These are phyloP conservation scores for Ailurus styani DNA, from an alignment of 2,113 vertebrate species.

Conservation along the genomic window DNA sequence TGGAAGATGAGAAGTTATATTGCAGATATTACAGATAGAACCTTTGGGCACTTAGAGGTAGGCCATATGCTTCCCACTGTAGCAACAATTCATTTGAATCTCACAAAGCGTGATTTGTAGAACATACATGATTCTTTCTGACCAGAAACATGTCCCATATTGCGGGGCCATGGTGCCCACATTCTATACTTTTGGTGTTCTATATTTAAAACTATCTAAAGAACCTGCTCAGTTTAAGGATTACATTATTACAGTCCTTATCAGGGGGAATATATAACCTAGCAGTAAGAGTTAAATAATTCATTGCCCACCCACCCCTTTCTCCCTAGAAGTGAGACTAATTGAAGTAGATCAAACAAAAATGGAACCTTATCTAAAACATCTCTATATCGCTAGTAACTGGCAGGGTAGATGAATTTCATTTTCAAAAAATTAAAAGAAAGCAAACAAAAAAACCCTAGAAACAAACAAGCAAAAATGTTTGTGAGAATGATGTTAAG, in stretches of 20 bases:
- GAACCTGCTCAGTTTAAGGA: not conserved
- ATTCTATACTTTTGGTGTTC: not conserved
- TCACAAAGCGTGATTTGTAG: not conserved
- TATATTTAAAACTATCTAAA: no score
- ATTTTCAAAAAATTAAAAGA: not conserved
- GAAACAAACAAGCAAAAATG: not conserved
- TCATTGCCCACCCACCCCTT: not conserved
- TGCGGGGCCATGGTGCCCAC: no score
- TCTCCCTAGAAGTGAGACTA: no score
- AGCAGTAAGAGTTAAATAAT: not conserved
- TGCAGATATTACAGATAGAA: not conserved
- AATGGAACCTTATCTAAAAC: not conserved
- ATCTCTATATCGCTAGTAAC: not conserved
- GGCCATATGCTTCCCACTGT: not conserved
- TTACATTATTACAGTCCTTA: not conserved
- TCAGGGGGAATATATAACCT: not conserved
- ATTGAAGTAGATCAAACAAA: not conserved
- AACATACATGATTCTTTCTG: not conserved
- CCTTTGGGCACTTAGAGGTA: not conserved
- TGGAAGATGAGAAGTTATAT: not conserved
- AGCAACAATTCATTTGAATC: not conserved
- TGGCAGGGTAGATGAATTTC: not conserved
- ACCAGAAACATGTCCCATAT: not conserved
- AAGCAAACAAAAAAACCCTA: no score
- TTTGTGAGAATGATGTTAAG: not conserved